A percentile compares a stretch with the other conserved stretches of the same genome.
Evolutionary conservation across 2,888 invertebrate species (phyloP).

Genomic region (Onchidella celtica): DNA sequence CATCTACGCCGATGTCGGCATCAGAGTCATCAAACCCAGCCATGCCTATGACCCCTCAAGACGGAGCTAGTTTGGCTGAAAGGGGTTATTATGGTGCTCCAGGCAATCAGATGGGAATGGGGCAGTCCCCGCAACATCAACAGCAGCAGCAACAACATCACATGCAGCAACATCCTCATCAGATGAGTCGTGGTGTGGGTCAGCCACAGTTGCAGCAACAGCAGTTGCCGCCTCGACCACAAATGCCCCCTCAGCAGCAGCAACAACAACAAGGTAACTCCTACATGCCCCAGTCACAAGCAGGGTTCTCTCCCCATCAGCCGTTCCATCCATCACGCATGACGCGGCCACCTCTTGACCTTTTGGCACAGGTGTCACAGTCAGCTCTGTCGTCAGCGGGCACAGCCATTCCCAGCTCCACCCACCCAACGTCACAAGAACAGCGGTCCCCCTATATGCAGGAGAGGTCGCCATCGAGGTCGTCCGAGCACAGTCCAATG

Average conservation of each 20-base stretch:
- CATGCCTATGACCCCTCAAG: neutral
- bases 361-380: slow-evolving; percentile 52
- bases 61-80: neutral
- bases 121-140: slow-evolving; percentile 51
- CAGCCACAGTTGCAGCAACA: neutral
- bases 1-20: slow-evolving; percentile 2
- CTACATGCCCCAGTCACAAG: slow-evolving; percentile 22
- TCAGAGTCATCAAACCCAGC: neutral
- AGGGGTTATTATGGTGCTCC: neutral
- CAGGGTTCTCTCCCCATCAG: slow-evolving; percentile 42
- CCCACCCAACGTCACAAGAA: slow-evolving; percentile 24
- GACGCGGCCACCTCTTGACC: slow-evolving; percentile 54
- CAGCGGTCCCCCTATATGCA: slow-evolving; percentile 35
- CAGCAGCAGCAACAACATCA: slow-evolving; percentile 37
- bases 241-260: slow-evolving; percentile 13
- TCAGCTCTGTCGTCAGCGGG: slow-evolving; percentile 54
- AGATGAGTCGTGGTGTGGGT: neutral
- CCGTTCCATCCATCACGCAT: slow-evolving; percentile 14
- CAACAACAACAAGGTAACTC: slow-evolving; percentile 11
- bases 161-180: slow-evolving; percentile 47
- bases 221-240: too few relatives aligned
- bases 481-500: slow-evolving; percentile 38
- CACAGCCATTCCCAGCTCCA: slow-evolving; percentile 47
- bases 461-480: slow-evolving; percentile 21
- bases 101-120: slow-evolving; percentile 9